A percentile compares a stretch with the other conserved stretches of the same genome.
phyloP scores from a whole-genome alignment of 2,888 invertebrate genomes.

The Aethes cnicana region DNA sequence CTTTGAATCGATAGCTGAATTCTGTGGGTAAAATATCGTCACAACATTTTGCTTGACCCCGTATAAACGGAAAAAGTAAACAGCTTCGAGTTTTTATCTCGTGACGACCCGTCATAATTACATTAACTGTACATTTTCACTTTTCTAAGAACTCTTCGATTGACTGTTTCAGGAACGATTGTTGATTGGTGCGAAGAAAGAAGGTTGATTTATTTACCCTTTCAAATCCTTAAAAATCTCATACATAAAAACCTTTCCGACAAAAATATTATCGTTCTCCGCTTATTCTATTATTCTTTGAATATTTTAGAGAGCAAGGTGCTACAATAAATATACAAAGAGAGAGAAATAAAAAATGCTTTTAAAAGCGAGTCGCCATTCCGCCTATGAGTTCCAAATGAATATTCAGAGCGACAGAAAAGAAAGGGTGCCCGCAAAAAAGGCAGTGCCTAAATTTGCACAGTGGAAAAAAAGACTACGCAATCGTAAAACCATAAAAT shows the following conservation, averaged over 20 bases:
- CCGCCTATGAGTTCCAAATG: constrained; percentile 74
- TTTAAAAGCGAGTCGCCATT: constrained; percentile 71
- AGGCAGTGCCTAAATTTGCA: constrained; percentile 62
- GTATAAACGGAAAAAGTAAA: too few relatives aligned
- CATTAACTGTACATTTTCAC: too few relatives aligned
- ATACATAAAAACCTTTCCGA: constrained; percentile 34
- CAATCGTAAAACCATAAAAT: constrained; percentile 75
- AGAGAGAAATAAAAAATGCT: constrained; percentile 62
- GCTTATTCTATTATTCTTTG: constrained; percentile 46
- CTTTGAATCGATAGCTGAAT: too few relatives aligned
- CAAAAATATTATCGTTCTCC: constrained; percentile 43
- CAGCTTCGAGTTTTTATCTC: too few relatives aligned
- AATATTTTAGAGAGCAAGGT: constrained; percentile 62
- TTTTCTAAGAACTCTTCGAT: too few relatives aligned
- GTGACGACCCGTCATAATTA: too few relatives aligned
- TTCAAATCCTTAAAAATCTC: background rate
- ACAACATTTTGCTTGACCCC: too few relatives aligned
- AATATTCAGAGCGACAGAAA: constrained; percentile 75
- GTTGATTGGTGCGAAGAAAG: background rate
- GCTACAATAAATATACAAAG: constrained; percentile 58
- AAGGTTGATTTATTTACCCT: background rate
- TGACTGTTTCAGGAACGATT: too few relatives aligned
- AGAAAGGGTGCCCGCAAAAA: constrained; percentile 70
- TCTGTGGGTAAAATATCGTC: too few relatives aligned
- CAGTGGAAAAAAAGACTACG: constrained; percentile 55